phyloP scores from a whole-genome alignment of 2,888 invertebrate species.

The Unio pictorum region DNA sequence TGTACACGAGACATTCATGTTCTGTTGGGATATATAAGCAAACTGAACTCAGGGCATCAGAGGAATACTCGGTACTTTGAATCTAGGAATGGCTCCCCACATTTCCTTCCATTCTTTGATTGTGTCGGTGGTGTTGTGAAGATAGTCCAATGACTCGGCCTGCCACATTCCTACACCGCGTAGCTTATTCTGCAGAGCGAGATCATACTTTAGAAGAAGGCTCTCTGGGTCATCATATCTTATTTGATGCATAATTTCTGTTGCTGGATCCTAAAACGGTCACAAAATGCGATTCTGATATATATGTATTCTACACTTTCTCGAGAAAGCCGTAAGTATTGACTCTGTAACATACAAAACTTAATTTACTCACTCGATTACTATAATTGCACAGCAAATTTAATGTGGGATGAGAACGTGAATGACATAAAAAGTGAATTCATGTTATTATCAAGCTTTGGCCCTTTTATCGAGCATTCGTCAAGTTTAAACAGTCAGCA shows the following conservation, averaged over 20 bases:
- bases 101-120: constrained; percentile 44
- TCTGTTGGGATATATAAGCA: neutral
- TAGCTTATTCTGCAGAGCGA: constrained; percentile 53
- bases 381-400: neutral
- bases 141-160: constrained; percentile 66
- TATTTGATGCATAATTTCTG: constrained; percentile 58
- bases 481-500: too few species aligned
- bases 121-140: constrained; percentile 33
- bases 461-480: too few species aligned
- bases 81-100: constrained; percentile 59
- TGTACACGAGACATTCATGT: too few species aligned
- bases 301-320: neutral
- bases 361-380: neutral
- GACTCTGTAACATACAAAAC: neutral
- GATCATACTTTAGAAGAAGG: constrained; percentile 62
- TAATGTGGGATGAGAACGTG: too few species aligned
- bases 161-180: constrained; percentile 72
- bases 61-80: constrained; percentile 6
- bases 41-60: neutral
- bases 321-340: neutral
- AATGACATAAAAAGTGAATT: too few species aligned
- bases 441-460: too few species aligned
- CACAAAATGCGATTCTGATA: neutral
- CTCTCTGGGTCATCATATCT: constrained; percentile 70
- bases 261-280: constrained; percentile 27